Evolutionary conservation across 2,113 vertebrate genomes (phyloP).

Genomic region (Lipotes vexillifer): DNA sequence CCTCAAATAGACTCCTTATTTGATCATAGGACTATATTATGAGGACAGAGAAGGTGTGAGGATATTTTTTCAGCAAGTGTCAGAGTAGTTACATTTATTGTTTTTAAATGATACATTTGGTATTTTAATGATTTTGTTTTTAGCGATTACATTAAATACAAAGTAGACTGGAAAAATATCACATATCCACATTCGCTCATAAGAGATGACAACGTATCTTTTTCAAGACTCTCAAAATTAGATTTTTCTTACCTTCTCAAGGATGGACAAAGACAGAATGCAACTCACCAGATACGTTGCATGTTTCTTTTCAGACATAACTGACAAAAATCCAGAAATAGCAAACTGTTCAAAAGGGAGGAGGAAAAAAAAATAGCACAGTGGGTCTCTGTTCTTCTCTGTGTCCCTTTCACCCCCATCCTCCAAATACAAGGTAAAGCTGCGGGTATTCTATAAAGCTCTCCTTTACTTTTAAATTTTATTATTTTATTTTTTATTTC

Average conservation of each 20-base stretch:
- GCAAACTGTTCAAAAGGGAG: slow-evolving; percentile 55
- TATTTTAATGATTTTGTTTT: background rate
- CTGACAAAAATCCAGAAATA: slow-evolving; percentile 58
- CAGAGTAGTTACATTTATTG: background rate
- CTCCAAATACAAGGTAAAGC: background rate
- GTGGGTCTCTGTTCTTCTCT: background rate
- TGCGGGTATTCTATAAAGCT: background rate
- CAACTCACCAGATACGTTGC: slow-evolving; percentile 55
- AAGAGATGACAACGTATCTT: background rate
- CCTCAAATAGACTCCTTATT: background rate
- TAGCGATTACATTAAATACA: background rate
- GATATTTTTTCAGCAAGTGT: background rate
- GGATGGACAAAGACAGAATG: background rate
- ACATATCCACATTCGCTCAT: background rate
- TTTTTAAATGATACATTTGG: background rate
- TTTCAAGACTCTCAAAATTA: background rate
- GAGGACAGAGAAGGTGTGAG: too few relatives aligned
- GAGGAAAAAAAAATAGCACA: background rate
- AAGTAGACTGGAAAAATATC: background rate
- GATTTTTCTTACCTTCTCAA: background rate
- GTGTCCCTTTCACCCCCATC: background rate
- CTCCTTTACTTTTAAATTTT: background rate
- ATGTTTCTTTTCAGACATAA: slow-evolving; percentile 34
- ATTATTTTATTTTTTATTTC: background rate
- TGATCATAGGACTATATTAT: background rate